A percentile compares a stretch with the other conserved stretches of the same genome.
phyloP scores from a whole-genome alignment of 1,140 invertebrate species.

The Ctenoplectra terminalis region DNA sequence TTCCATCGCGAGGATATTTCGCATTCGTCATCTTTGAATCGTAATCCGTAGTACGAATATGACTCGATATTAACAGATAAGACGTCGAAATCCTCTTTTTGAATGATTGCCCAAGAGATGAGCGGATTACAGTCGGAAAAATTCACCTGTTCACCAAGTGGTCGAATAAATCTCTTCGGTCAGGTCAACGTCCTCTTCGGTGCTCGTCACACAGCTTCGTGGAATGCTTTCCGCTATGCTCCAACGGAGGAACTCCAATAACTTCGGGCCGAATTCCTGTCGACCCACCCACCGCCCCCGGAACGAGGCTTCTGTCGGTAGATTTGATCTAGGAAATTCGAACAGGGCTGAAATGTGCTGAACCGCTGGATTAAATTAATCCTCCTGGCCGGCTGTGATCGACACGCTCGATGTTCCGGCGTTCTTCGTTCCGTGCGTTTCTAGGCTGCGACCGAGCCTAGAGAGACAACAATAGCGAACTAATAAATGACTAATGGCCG shows the following conservation, averaged over 20 bases:
- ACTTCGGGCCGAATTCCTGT: slow-evolving; percentile 62
- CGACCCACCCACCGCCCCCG: slow-evolving; percentile 24
- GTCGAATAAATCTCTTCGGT: slow-evolving; percentile 51
- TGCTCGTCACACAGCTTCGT: slow-evolving; percentile 42
- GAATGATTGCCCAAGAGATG: not conserved
- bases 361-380: slow-evolving; percentile 57
- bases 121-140: slow-evolving; percentile 40
- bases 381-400: slow-evolving; percentile 38
- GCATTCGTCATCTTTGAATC: not conserved
- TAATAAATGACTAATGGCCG: slow-evolving; percentile 47
- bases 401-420: slow-evolving; percentile 31
- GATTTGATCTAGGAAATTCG: slow-evolving; percentile 63
- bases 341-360: slow-evolving; percentile 51
- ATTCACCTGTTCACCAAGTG: slow-evolving; percentile 40
- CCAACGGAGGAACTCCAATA: slow-evolving; percentile 61
- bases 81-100: too few species aligned
- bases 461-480: slow-evolving; percentile 35
- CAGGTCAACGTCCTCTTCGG: slow-evolving; percentile 57
- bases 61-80: not conserved
- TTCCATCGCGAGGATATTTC: too few species aligned
- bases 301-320: slow-evolving; percentile 53
- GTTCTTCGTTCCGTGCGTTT: not conserved
- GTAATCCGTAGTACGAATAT: not conserved
- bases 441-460: not conserved
- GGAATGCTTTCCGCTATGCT: slow-evolving; percentile 50